Evolutionary conservation across 2,888 invertebrate species (phyloP), one percentile per base, ranked within the genome.

Genomic region (Temnothorax rugatulus): DNA sequence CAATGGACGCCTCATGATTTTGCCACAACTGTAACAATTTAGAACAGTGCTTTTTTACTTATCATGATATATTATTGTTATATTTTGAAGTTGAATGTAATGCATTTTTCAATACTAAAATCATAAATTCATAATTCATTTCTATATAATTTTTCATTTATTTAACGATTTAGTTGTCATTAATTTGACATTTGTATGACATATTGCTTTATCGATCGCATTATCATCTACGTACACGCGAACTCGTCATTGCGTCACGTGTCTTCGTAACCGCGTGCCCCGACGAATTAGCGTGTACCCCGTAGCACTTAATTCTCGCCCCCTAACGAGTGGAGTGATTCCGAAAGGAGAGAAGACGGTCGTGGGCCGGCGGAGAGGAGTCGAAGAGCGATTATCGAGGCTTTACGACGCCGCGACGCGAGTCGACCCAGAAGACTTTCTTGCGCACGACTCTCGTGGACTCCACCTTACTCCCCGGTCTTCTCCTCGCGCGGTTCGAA

Each of bases 361-460:
- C 63, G 82, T 82, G 75, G 15, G 44, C 5, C 66, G 71, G 50
- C 83, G 29, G 38, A 47, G 61, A 38, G 57, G 57, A 86, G 76
- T 87, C 82, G 82, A 83, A 83, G 79, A 47, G 79, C 87, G 88
- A 91, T 91, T 90, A 91, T 91, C 89, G 89, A 84, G 83, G 69
- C 85, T 91, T 91, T 90, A 91, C 88, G 89, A 91, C 85, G 87
- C 73, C 84, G 87, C 86, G 85, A 86, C 85, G 86, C 86, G 83
- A 82, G 73, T 57, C 82, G 73, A 69, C 75, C 82, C 74, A 66
- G 52, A 85, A 76, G 86, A 86, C 71, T 87, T 88, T 90, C 87
- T 90, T 87, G 84, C 64, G 59, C 73, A 82, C 74, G 76, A 83
- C 63, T 82, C 71, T 52, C 66, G 29, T 57, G 69, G 34, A 82